phyloP scores from a whole-genome alignment of 2,888 invertebrate species.

The Leptarthrus brevirostris region DNA sequence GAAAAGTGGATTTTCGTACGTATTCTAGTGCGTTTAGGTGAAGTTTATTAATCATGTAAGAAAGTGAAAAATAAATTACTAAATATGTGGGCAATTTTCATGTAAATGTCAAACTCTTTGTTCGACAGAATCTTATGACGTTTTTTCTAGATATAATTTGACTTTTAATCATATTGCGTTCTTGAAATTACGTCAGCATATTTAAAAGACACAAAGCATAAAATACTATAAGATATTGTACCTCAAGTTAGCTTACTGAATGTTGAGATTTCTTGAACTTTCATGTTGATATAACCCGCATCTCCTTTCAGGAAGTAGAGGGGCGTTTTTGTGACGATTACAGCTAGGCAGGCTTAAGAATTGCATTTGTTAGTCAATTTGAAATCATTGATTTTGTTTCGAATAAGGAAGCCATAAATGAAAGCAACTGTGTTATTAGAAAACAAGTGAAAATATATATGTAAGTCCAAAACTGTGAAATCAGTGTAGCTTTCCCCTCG shows the following conservation, averaged over 20 bases:
- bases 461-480: not conserved
- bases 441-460: not conserved
- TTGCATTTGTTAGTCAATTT: too few relatives aligned
- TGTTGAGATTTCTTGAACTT: not conserved
- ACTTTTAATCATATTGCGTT: conserved; percentile 10
- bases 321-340: conserved; percentile 6
- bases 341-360: not conserved
- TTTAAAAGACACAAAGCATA: not conserved
- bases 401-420: conserved; percentile 2
- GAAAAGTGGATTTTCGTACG: not conserved
- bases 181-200: conserved; percentile 27
- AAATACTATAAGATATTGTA: too few relatives aligned
- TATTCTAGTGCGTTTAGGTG: too few relatives aligned
- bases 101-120: conserved; percentile 40
- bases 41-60: not conserved
- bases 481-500: not conserved
- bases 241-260: too few relatives aligned
- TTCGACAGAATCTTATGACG: conserved; percentile 27
- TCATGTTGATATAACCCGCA: not conserved
- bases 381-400: not conserved
- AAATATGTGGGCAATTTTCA: not conserved
- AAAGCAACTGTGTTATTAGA: not conserved
- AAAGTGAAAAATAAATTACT: not conserved
- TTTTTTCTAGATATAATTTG: conserved; percentile 12
- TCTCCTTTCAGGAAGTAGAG: not conserved